Conservation (phyloP, 1,140 invertebrate species). For the Nasonia vitripennis region DNA sequence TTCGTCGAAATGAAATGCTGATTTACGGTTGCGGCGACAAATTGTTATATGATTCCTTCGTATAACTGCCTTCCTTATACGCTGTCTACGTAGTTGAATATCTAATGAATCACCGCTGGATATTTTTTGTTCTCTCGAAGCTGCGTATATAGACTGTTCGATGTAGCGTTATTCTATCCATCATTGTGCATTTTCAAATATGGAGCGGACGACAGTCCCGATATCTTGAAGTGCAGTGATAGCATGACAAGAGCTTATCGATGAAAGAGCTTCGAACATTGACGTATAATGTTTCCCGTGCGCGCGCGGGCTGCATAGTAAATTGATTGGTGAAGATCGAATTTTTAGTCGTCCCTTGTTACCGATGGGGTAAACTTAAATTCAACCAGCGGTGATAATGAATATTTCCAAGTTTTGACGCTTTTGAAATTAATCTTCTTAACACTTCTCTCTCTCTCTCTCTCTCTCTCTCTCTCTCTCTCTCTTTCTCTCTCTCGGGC, state of each 20-base stretch:
- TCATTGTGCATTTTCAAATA: background rate
- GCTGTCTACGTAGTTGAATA: no score
- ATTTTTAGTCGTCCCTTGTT: background rate
- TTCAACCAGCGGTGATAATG: no score
- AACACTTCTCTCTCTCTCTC: no score
- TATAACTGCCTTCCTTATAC: background rate
- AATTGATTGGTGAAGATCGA: constrained; percentile 25
- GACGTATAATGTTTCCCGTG: constrained; percentile 8
- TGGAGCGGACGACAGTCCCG: background rate
- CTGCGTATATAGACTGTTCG: no score
- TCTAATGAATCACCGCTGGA: no score
- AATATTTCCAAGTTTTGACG: background rate
- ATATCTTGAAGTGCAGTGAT: background rate
- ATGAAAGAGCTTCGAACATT: constrained; percentile 19
- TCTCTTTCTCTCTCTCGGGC: no score
- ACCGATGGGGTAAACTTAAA: no score
- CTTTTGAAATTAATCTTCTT: background rate
- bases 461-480: no score
- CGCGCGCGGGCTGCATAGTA: background rate
- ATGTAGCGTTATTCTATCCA: background rate
- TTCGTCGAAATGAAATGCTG: background rate
- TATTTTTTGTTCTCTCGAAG: no score
- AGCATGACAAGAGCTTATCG: constrained; percentile 8
- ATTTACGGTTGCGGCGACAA: background rate
- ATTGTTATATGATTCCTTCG: background rate